phyloP scores from a whole-genome alignment of 2,888 invertebrate genomes.

The Hydriomena furcata region DNA sequence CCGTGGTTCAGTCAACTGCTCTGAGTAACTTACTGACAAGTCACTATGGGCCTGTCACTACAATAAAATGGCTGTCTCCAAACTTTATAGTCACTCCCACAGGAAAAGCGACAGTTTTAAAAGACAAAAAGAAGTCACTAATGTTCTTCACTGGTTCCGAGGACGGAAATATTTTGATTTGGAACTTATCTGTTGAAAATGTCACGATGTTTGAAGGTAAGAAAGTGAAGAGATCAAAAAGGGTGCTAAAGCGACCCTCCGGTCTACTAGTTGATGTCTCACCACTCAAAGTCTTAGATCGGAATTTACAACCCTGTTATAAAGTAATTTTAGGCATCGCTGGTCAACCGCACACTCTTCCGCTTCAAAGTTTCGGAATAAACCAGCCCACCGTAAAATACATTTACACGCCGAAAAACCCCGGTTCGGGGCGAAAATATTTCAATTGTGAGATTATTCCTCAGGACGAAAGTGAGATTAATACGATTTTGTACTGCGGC shows the following conservation, averaged over 20 bases:
- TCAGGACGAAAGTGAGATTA: slow-evolving; percentile 57
- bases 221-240: slow-evolving; percentile 69
- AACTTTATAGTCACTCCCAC: slow-evolving; percentile 83
- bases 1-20: slow-evolving; percentile 83
- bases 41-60: slow-evolving; percentile 85
- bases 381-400: slow-evolving; percentile 61
- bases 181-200: slow-evolving; percentile 86
- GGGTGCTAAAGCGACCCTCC: slow-evolving; percentile 80
- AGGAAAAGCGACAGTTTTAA: slow-evolving; percentile 75
- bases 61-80: slow-evolving; percentile 87
- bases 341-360: slow-evolving; percentile 62
- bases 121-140: slow-evolving; percentile 64
- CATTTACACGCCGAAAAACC: slow-evolving; percentile 53
- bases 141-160: slow-evolving; percentile 87
- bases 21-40: slow-evolving; percentile 85
- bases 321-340: slow-evolving; percentile 76
- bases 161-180: slow-evolving; percentile 88
- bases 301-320: slow-evolving; percentile 85
- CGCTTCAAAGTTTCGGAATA: slow-evolving; percentile 72
- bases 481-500: slow-evolving; percentile 60
- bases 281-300: slow-evolving; percentile 83
- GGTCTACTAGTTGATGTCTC: slow-evolving; percentile 85
- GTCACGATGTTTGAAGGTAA: slow-evolving; percentile 57
- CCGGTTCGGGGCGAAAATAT: slow-evolving; percentile 68
- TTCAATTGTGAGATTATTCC: slow-evolving; percentile 59